Base-by-base conservation (phyloP, 2,113 vertebrate genomes). In the Hepsetus odoe region DNA sequence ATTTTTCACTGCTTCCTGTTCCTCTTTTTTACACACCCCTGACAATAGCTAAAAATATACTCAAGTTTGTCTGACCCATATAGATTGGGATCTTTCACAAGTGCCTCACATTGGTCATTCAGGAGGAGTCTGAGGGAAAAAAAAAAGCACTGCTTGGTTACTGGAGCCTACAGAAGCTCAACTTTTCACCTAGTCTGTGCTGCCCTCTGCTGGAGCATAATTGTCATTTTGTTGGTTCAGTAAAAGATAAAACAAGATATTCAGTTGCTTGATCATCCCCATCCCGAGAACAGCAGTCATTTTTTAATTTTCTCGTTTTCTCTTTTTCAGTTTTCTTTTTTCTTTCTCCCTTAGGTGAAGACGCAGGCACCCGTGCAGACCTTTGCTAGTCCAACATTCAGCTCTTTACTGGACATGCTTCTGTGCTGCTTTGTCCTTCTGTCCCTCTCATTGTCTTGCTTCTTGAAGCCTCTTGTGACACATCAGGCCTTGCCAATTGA, bases 381-480 rank as follows among this genome's bases (percentile, higher is more conserved):
- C 0, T 98, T 98, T 42, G 97, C 97, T 59, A 97, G 95, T 7
- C 92, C 96, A 44, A 97, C 95, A 72, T 98, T 98, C 89, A 98
- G 97, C 87, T 98, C 95, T 0, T 94, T 99, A 46, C 88, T 98
- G 88, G 97, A 98, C 0, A 96, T 99, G 85, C 90, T 97, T 49
- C 93, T 99, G 76, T 97, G 94, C 56, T 94, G 94, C 58, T 94
- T 91, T 0, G 93, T 99, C 77, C 96, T 98, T 89, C 86, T 98
- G 82, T 93, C 96, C 13, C 93, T 98, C 72, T 96, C 96, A 0
- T 62, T 95, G 88, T 94, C 95, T 1, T 99, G 97, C 89, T 97
- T 98, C 91, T 92, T 99, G 73, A 94, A 92, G 1, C 93, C 95
- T 0, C 91, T 94, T 20, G 88, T 95, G 51, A 83, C 87, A 0